Percentiles rank a stretch among this genome's conserved stretches.
Conservation (phyloP, 2,888 invertebrate species). For the Lochmaea capreae region DNA sequence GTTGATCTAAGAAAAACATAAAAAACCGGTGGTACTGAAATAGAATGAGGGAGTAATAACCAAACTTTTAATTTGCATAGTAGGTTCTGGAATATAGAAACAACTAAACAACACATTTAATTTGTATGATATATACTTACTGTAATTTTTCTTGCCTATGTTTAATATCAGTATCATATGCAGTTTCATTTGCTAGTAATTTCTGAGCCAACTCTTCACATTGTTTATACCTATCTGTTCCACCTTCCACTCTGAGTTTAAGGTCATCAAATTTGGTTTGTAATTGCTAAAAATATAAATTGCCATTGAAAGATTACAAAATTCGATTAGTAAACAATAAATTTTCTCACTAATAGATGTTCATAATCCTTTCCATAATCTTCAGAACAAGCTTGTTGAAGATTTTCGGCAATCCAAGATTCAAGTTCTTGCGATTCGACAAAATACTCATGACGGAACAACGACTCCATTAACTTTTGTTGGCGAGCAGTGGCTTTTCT, state of each 20-base stretch:
- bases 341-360: constrained; percentile 76
- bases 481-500: constrained; percentile 83
- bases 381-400: constrained; percentile 88
- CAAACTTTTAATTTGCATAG: too few relatives aligned
- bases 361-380: constrained; percentile 96
- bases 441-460: constrained; percentile 90
- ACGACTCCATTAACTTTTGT: constrained; percentile 89
- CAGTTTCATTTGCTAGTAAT: constrained; percentile 85
- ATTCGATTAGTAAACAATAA: background rate
- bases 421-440: constrained; percentile 91
- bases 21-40: too few relatives aligned
- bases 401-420: constrained; percentile 92
- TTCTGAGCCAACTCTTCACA: constrained; percentile 92
- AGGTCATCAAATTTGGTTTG: constrained; percentile 94
- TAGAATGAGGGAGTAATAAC: too few relatives aligned
- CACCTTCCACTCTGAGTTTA: constrained; percentile 89
- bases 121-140: constrained; percentile 67
- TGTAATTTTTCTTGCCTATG: constrained; percentile 87
- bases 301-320: constrained; percentile 15
- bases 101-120: too few relatives aligned
- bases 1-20: too few relatives aligned
- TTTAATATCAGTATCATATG: constrained; percentile 87
- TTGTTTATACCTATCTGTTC: constrained; percentile 89
- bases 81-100: too few relatives aligned
- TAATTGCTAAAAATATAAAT: constrained; percentile 71